Conservation (phyloP, 2,888 invertebrate species). For the Pristionchus maxplancki region DNA sequence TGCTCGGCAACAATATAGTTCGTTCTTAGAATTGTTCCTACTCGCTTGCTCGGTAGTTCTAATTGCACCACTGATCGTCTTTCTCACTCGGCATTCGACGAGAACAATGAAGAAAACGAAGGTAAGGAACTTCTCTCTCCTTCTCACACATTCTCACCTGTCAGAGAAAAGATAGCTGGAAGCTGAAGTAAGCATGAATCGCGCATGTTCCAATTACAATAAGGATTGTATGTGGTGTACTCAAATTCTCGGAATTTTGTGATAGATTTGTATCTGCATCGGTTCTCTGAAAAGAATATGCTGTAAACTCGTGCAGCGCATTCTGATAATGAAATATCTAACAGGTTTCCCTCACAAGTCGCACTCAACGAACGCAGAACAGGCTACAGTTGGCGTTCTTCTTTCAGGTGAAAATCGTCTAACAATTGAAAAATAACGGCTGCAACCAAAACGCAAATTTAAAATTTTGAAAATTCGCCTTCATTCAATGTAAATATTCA, state of each 20-base stretch:
- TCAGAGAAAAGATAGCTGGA: too few relatives aligned
- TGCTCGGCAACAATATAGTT: not conserved
- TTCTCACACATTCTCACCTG: too few relatives aligned
- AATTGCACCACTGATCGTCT: not conserved
- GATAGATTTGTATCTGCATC: too few relatives aligned
- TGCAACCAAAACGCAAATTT: not conserved
- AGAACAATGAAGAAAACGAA: not conserved
- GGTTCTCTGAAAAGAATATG: not conserved
- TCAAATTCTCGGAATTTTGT: too few relatives aligned
- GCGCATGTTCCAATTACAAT: too few relatives aligned
- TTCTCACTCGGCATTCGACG: constrained; percentile 28
- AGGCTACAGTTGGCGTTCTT: constrained; percentile 23
- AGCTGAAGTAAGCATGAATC: too few relatives aligned
- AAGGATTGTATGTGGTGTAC: too few relatives aligned
- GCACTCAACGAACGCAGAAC: constrained; percentile 4
- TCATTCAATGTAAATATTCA: not conserved
- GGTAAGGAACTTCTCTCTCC: too few relatives aligned
- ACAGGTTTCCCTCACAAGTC: constrained; percentile 27
- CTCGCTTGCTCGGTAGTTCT: not conserved
- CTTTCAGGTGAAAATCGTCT: not conserved
- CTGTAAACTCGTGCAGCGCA: too few relatives aligned
- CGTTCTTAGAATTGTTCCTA: not conserved
- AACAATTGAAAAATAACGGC: not conserved
- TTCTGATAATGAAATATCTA: not conserved
- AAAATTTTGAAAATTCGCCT: too few relatives aligned